A percentile compares a stretch with the other conserved stretches of the same genome.
These are phyloP conservation scores for Chymomyza caudatula DNA, from an alignment of 2,888 invertebrate genomes.

Conservation along the genomic window DNA sequence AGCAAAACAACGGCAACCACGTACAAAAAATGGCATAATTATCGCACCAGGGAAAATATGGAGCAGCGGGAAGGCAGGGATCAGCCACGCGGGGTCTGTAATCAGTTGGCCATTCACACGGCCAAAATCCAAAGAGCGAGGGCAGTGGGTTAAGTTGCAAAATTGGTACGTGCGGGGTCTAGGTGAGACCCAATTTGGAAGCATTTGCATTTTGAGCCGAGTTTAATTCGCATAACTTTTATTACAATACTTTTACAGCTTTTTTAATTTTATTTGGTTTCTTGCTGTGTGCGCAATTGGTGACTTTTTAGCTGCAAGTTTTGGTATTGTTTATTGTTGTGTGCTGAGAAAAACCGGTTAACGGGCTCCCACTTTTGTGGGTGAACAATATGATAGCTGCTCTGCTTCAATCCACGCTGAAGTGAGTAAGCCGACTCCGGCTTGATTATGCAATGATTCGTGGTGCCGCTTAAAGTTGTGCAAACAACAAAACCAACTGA, in stretches of 20 bases:
- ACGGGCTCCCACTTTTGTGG: background rate
- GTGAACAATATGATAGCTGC: background rate
- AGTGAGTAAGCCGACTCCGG: too few species aligned
- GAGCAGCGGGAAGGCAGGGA: background rate
- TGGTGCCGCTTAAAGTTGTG: constrained; percentile 55
- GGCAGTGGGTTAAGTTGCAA: background rate
- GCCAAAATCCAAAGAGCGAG: background rate
- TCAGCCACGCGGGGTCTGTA: background rate
- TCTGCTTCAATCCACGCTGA: too few species aligned
- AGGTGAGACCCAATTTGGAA: constrained; percentile 17
- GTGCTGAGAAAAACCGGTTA: background rate
- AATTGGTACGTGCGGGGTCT: background rate
- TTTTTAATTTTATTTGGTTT: constrained; percentile 47
- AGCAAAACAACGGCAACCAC: constrained; percentile 37
- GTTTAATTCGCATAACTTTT: background rate
- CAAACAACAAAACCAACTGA: constrained; percentile 23
- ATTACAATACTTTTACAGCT: constrained; percentile 35
- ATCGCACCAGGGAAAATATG: background rate
- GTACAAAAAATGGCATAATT: constrained; percentile 14
- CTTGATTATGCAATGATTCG: constrained; percentile 61
- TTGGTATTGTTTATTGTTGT: background rate
- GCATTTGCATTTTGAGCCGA: constrained; percentile 39
- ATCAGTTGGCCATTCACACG: too few species aligned
- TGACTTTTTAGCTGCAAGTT: background rate
- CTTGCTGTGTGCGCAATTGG: background rate